Evolutionary conservation across 2,888 invertebrate genomes (phyloP).

Genomic region (Unio pictorum): DNA sequence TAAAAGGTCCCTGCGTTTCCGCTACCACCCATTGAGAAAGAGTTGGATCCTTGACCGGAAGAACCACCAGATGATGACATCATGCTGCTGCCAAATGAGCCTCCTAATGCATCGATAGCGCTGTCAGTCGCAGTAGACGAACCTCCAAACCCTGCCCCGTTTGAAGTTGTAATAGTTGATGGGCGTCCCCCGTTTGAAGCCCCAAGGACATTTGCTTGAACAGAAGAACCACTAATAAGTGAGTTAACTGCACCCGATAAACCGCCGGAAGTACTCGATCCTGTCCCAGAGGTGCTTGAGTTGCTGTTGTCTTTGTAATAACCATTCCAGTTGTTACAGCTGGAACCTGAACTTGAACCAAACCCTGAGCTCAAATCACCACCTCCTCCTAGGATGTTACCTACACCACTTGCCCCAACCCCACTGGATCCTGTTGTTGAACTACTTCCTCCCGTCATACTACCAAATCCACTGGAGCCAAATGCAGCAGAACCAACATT

Average conservation of each 20-base stretch:
- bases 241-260: constrained; percentile 8
- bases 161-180: no score
- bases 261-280: constrained; percentile 9
- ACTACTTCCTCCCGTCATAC: neutral
- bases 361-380: constrained; percentile 3
- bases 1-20: neutral
- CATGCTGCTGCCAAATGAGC: constrained; percentile 1
- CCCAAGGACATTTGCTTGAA: no score
- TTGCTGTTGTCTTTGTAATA: constrained; percentile 14
- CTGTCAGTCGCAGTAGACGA: neutral
- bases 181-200: no score
- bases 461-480: neutral
- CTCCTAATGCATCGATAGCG: neutral
- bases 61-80: no score
- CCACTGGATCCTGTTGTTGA: neutral
- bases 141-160: no score
- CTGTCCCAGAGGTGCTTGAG: constrained; percentile 10
- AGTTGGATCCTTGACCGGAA: neutral
- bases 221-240: neutral
- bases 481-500: neutral
- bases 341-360: constrained; percentile 3
- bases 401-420: neutral
- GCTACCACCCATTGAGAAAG: constrained; percentile 1
- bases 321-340: constrained; percentile 10
- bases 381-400: neutral